Conservation (phyloP, 2,113 vertebrate species). For the Lates calcarifer region DNA sequence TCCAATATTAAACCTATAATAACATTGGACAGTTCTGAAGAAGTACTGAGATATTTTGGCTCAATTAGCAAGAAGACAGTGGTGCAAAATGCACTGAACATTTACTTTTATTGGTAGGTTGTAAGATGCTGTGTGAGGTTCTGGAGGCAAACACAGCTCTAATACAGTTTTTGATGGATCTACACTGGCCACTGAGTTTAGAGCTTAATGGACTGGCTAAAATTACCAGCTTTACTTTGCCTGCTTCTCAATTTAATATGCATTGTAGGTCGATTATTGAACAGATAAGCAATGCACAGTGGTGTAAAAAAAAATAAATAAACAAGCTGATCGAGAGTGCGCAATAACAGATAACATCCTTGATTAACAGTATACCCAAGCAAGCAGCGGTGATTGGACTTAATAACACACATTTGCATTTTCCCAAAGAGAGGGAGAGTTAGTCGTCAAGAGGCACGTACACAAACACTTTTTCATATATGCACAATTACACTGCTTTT, state of each 20-base stretch:
- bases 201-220: neutral
- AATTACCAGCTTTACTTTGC: neutral
- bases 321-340: constrained; percentile 15
- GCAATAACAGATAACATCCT: constrained; percentile 49
- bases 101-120: neutral
- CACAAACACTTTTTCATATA: constrained; percentile 52
- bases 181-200: neutral
- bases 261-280: neutral
- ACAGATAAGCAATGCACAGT: constrained; percentile 8
- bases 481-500: constrained; percentile 47
- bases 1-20: neutral
- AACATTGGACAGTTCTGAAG: neutral
- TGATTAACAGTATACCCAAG: constrained; percentile 55
- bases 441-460: constrained; percentile 15
- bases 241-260: constrained; percentile 21
- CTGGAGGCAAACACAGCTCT: neutral
- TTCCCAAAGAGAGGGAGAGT: constrained; percentile 56
- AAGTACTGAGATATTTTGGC: neutral
- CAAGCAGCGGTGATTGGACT: constrained; percentile 55
- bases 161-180: neutral
- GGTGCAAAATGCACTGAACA: neutral
- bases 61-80: neutral
- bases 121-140: too few species aligned
- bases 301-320: neutral
- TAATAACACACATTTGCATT: constrained; percentile 68